Conservation (phyloP, 2,797 vertebrate species). For the Ciconia nigra region DNA sequence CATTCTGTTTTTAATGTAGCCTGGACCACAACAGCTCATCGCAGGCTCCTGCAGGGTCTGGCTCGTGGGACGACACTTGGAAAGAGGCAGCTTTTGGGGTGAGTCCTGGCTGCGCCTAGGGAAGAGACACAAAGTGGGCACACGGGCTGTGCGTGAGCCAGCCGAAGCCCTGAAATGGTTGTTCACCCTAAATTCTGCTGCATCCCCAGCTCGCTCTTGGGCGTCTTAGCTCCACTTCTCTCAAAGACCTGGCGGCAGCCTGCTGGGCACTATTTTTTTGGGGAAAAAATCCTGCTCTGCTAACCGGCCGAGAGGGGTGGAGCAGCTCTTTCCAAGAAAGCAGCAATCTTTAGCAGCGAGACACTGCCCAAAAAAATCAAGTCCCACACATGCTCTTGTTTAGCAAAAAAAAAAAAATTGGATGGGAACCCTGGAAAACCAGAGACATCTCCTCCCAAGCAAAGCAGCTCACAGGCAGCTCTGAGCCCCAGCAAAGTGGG, state of each 20-base stretch:
- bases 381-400: conserved; percentile 29
- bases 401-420: background rate
- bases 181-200: background rate
- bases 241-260: background rate
- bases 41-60: background rate
- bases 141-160: background rate
- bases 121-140: background rate
- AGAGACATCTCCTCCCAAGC: background rate
- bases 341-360: background rate
- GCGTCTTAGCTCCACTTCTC: background rate
- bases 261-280: background rate
- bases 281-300: background rate
- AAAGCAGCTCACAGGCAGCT: background rate
- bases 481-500: background rate
- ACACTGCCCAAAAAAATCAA: conserved; percentile 1
- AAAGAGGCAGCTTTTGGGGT: background rate
- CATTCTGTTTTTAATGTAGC: background rate
- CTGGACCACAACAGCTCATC: background rate
- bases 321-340: conserved; percentile 32
- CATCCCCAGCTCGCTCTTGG: background rate
- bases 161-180: background rate
- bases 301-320: background rate
- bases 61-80: background rate
- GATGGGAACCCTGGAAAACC: conserved; percentile 22
- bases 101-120: background rate